These are phyloP conservation scores for Campylomormyrus tamandua DNA, from an alignment of 2,113 vertebrate species.

Conservation along the genomic window DNA sequence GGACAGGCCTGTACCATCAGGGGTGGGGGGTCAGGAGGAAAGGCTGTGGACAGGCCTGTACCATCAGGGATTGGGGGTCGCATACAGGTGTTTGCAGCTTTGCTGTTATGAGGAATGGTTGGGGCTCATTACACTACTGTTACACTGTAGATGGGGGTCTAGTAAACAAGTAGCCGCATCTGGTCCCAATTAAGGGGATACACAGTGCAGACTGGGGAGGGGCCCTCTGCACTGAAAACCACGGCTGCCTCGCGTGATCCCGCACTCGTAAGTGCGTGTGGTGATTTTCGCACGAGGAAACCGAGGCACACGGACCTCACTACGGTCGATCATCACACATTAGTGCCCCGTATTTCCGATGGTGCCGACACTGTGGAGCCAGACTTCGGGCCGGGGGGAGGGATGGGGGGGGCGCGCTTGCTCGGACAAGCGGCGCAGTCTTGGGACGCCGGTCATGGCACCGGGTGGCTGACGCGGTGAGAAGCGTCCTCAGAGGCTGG, in stretches of 20 bases:
- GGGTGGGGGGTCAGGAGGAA: neutral
- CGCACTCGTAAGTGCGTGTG: conserved; percentile 21
- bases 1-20: too few species aligned
- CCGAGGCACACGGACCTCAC: conserved; percentile 30
- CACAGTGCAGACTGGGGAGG: conserved; percentile 41
- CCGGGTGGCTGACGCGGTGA: neutral
- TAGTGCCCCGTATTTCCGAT: neutral
- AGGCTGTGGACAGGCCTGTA: too few species aligned
- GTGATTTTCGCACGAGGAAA: conserved; percentile 39
- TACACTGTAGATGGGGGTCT: conserved; percentile 33
- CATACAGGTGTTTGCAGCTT: conserved; percentile 17
- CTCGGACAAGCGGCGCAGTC: neutral
- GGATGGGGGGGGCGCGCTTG: neutral
- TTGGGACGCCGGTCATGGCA: neutral
- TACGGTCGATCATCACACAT: neutral
- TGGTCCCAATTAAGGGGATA: conserved; percentile 45
- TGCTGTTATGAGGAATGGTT: conserved; percentile 39
- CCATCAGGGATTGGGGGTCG: neutral
- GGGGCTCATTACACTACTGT: conserved; percentile 48
- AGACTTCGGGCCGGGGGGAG: neutral
- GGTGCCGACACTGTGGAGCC: neutral
- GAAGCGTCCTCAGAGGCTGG: neutral
- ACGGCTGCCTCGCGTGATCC: conserved; percentile 11
- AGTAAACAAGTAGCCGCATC: conserved; percentile 38
- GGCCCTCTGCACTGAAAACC: neutral